Percentiles rank a stretch among this genome's conserved stretches.
These are phyloP conservation scores for Antheraea assamensis DNA, from an alignment of 2,888 invertebrate species.

Conservation along the genomic window DNA sequence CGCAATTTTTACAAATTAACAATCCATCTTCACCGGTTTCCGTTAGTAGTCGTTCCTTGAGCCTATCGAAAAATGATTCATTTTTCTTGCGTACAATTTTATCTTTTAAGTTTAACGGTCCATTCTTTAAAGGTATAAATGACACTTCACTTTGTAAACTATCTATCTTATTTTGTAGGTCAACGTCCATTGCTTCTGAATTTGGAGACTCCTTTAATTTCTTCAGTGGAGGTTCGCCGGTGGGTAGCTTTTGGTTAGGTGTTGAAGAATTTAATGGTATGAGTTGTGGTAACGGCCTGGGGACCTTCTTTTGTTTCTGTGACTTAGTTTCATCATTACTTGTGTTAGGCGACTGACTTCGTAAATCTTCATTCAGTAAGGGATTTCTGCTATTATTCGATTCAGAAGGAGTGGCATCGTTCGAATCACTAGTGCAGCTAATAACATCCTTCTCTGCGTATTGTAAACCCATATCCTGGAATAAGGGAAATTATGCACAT, in stretches of 20 bases:
- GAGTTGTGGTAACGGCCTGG: conserved; percentile 88
- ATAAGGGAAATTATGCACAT: conserved; percentile 37
- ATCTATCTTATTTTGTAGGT: conserved; percentile 32
- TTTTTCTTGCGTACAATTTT: conserved; percentile 81
- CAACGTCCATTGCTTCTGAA: conserved; percentile 37
- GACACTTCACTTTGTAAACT: conserved; percentile 49
- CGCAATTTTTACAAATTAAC: conserved; percentile 86
- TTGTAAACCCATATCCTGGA: conserved; percentile 74
- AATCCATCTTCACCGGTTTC: conserved; percentile 85
- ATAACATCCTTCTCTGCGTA: conserved; percentile 66
- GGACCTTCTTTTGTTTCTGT: conserved; percentile 63
- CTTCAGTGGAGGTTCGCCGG: conserved; percentile 71
- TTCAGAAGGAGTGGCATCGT: conserved; percentile 59
- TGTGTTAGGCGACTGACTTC: conserved; percentile 47
- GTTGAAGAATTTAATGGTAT: conserved; percentile 85
- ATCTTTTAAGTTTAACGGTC: conserved; percentile 50
- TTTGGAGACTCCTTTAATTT: conserved; percentile 65
- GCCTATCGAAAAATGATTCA: conserved; percentile 90
- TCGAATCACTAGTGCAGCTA: conserved; percentile 72
- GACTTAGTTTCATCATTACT: conserved; percentile 54
- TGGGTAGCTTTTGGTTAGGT: conserved; percentile 64
- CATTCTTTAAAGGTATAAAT: conserved; percentile 51
- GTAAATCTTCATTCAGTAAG: conserved; percentile 45
- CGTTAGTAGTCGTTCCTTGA: conserved; percentile 88
- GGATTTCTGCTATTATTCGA: conserved; percentile 49